phyloP scores from a whole-genome alignment of 2,113 vertebrate genomes.

The Sceloporus tristichus region DNA sequence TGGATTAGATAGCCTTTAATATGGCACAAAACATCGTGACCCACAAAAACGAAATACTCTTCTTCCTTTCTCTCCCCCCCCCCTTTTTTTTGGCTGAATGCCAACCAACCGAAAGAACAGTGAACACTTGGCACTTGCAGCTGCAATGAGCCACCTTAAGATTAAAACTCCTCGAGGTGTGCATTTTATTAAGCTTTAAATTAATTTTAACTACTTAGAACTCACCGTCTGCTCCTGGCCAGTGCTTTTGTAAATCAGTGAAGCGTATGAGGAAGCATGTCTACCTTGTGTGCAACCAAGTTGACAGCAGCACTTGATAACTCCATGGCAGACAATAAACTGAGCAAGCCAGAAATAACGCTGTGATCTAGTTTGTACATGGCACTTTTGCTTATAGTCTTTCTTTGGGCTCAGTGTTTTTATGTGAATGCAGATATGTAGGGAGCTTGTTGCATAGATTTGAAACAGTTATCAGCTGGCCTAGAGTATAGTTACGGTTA shows the following conservation, averaged over 20 bases:
- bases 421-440: not conserved
- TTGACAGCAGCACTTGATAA: slow-evolving; percentile 37
- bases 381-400: not conserved
- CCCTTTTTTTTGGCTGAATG: not conserved
- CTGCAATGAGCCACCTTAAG: slow-evolving; percentile 1
- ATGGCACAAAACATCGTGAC: not conserved
- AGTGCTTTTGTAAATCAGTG: slow-evolving; percentile 6
- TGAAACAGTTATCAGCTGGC: not conserved
- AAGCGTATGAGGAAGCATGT: slow-evolving; percentile 14
- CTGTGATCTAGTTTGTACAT: not conserved
- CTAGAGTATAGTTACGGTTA: not conserved
- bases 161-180: slow-evolving; percentile 35
- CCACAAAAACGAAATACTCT: not conserved
- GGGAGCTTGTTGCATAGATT: not conserved
- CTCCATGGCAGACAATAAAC: slow-evolving; percentile 36
- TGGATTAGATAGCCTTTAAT: slow-evolving; percentile 14
- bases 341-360: slow-evolving; percentile 41
- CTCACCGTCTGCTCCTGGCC: slow-evolving; percentile 37
- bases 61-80: not conserved
- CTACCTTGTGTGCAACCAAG: slow-evolving; percentile 16
- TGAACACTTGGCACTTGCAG: not conserved
- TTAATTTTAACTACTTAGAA: slow-evolving; percentile 51
- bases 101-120: not conserved
- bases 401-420: not conserved
- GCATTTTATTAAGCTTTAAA: slow-evolving; percentile 57